phyloP scores from a whole-genome alignment of 2,113 vertebrate genomes.

The Heloderma charlesbogerti region DNA sequence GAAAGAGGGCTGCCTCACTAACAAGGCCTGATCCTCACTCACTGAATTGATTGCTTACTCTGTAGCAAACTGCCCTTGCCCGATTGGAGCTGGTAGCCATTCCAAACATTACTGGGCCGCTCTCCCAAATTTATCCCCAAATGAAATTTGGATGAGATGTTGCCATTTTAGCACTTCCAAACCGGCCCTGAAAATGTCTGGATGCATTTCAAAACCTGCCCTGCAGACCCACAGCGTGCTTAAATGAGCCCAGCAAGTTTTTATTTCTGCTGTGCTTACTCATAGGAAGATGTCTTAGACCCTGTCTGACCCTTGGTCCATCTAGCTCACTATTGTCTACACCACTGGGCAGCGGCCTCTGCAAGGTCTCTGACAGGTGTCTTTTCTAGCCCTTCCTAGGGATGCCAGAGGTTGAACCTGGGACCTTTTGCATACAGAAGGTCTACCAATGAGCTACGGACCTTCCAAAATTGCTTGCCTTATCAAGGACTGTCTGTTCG shows the following conservation, averaged over 20 bases:
- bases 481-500: not conserved
- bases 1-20: slow-evolving; percentile 20
- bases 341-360: not conserved
- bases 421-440: not conserved
- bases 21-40: not conserved
- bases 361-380: not conserved
- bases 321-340: not conserved
- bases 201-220: not conserved
- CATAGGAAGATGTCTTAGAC: not conserved
- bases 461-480: not conserved
- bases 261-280: not conserved
- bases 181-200: not conserved
- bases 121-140: not conserved
- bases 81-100: not conserved
- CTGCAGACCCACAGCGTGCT: not conserved
- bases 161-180: not conserved
- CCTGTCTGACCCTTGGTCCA: not conserved
- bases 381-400: not conserved
- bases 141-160: not conserved
- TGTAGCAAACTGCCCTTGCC: not conserved
- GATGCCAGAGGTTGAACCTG: not conserved
- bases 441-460: not conserved
- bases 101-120: not conserved
- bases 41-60: slow-evolving; percentile 8
- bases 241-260: not conserved